Base-by-base conservation (phyloP, 1,140 invertebrate species). In the Rhopalosiphum maidis region DNA sequence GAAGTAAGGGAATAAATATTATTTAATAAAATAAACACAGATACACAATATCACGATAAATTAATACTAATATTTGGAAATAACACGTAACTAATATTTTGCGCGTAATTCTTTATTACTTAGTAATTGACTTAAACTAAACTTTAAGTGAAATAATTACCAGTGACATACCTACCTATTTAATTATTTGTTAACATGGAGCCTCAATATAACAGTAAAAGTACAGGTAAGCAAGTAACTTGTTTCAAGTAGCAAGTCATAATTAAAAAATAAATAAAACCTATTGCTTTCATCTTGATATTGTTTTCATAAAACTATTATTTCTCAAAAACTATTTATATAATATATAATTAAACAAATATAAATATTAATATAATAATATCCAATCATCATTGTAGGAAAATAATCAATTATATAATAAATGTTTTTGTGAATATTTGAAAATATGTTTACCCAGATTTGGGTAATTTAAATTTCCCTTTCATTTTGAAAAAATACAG, bases 161-260 rank as follows among this genome's bases (percentile, higher is more conserved):
- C 1, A 18, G 46, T 48, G 18, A 83, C 18, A 30, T n/a, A 30
- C 48, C 48, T 87, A 48, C 15, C n/a, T 77, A n/a, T 51, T 87
- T 48, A 15, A 46, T 46, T 46, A 77, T 18, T 90, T 90, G n/a
- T 77, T 15, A 92, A 48, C 4, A 92, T 92, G 91, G 77, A 92
- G 30, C 77, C 77, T 35, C 91, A 83, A 60, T 92, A 92, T 37
- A 92, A 92, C 48, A 92, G 11, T 82, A 92, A 92, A 92, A 92
- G 91, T 92, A 92, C 91, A 92, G 91, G 91, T 92, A 41, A 83
- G 11, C 37, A 41, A 92, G 4, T 43, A 4, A 43, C 30, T n/a
- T 68, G 15, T 86, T 43, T 15, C 30, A 46, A n/a, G 11, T 86
- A 46, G 30, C 37, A 85, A 85, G 43, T 86, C 2, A 43, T 86